Percentiles rank a stretch among this genome's conserved stretches.
phyloP scores from a whole-genome alignment of 2,797 vertebrate species.

The Myioborus miniatus region DNA sequence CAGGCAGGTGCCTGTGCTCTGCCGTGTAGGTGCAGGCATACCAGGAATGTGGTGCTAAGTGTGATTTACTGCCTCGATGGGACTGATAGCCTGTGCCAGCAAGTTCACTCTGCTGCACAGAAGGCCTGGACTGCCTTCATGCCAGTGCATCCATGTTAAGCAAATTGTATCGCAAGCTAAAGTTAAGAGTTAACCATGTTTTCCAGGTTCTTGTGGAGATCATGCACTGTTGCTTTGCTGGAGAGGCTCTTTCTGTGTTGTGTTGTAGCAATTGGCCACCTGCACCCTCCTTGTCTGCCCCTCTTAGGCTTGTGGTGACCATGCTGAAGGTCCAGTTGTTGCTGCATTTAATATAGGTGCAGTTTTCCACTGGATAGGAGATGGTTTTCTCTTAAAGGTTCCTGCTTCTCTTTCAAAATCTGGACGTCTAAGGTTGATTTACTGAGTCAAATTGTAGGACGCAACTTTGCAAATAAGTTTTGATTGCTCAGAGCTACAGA shows the following conservation, averaged over 20 bases:
- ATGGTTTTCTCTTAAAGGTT: neutral
- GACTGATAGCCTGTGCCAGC: neutral
- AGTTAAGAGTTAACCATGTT: neutral
- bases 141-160: neutral
- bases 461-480: rapidly evolving
- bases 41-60: neutral
- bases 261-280: neutral
- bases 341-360: neutral
- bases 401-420: neutral
- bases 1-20: neutral
- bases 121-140: neutral
- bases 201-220: neutral
- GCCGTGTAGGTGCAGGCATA: neutral
- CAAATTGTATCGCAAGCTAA: neutral
- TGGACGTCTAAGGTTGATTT: neutral
- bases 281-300: neutral
- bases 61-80: neutral
- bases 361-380: neutral
- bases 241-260: neutral
- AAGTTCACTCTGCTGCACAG: neutral
- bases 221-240: rapidly evolving
- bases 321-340: neutral
- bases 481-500: neutral
- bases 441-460: neutral
- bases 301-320: neutral